These are phyloP conservation scores for Mesorhabditis sp. DNA, from an alignment of 2,888 invertebrate species.

Conservation along the genomic window DNA sequence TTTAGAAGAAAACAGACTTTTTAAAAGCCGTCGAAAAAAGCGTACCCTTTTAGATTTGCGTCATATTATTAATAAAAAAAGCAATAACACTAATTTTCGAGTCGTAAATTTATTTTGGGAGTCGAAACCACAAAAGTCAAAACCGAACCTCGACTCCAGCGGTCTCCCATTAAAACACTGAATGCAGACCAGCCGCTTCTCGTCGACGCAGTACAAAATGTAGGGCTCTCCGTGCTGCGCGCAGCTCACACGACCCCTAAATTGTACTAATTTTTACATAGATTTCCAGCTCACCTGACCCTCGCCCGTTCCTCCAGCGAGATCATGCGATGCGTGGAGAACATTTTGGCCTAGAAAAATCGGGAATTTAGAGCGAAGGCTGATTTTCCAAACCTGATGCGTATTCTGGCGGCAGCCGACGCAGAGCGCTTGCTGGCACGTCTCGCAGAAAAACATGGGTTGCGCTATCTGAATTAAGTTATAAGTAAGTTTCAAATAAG, in stretches of 20 bases:
- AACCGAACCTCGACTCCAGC: conserved; percentile 31
- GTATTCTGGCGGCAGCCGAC: conserved; percentile 71
- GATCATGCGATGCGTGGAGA: conserved; percentile 72
- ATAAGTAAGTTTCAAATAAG: not conserved
- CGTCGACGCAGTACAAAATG: conserved; percentile 73
- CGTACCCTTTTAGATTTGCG: too few species aligned
- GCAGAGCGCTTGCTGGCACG: conserved; percentile 75
- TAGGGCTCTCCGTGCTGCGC: conserved; percentile 72
- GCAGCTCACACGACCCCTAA: conserved; percentile 62
- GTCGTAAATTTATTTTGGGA: too few species aligned
- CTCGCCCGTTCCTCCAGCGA: conserved; percentile 66
- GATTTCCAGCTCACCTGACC: conserved; percentile 14
- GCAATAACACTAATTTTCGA: too few species aligned
- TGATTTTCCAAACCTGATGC: conserved; percentile 62
- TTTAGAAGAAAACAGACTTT: too few species aligned
- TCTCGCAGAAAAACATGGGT: conserved; percentile 77
- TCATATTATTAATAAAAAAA: too few species aligned
- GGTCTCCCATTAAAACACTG: conserved; percentile 71
- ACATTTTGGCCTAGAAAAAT: conserved; percentile 70
- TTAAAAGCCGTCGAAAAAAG: too few species aligned
- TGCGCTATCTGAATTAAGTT: conserved; percentile 48
- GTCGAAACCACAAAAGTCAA: too few species aligned
- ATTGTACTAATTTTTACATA: not conserved
- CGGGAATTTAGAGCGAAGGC: not conserved
- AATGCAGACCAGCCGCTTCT: conserved; percentile 72